These are phyloP conservation scores for Aphidoletes aphidimyza DNA, from an alignment of 2,888 invertebrate genomes.

Conservation along the genomic window DNA sequence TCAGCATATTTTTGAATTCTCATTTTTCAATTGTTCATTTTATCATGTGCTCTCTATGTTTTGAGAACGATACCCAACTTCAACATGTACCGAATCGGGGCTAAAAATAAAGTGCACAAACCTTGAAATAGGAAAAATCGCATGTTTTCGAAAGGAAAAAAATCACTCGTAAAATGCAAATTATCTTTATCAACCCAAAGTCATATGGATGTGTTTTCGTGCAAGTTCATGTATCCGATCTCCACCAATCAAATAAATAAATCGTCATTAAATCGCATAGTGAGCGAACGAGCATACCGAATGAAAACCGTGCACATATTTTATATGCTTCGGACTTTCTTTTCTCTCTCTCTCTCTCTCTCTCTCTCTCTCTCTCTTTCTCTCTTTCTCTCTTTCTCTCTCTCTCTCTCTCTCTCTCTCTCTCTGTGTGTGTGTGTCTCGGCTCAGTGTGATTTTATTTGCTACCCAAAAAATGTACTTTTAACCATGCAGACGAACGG, in stretches of 20 bases:
- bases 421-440: too few relatives aligned
- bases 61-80: background rate
- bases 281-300: background rate
- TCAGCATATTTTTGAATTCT: constrained; percentile 30
- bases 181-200: constrained; percentile 35
- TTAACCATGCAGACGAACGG: background rate
- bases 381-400: too few relatives aligned
- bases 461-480: background rate
- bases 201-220: constrained; percentile 21
- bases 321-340: background rate
- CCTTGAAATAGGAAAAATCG: background rate
- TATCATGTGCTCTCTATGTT: background rate
- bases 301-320: background rate
- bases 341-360: too few relatives aligned
- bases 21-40: constrained; percentile 34
- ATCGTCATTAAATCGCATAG: constrained; percentile 36
- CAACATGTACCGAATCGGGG: background rate
- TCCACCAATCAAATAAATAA: constrained; percentile 47
- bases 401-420: too few relatives aligned
- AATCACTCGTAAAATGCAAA: constrained; percentile 51
- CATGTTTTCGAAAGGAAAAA: background rate
- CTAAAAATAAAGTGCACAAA: background rate
- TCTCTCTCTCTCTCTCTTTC: too few relatives aligned
- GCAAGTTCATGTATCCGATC: constrained; percentile 39
- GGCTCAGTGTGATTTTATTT: background rate